phyloP scores from a whole-genome alignment of 2,113 vertebrate species.

The Semnornis frantzii region DNA sequence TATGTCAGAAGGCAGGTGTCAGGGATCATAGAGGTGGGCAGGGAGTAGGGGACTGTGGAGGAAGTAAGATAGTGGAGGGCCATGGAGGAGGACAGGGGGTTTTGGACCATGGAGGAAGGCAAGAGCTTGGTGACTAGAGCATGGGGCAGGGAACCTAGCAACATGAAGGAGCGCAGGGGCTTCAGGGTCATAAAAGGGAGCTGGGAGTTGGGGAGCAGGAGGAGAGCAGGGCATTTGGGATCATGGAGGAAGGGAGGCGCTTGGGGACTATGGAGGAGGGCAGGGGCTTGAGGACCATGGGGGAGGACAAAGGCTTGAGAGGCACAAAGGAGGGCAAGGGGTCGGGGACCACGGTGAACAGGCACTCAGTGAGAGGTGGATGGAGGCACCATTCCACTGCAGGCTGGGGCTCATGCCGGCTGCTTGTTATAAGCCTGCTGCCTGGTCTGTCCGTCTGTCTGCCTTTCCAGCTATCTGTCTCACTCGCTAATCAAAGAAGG shows the following conservation, averaged over 20 bases:
- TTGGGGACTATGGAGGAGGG: neutral
- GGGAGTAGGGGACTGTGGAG: too few relatives aligned
- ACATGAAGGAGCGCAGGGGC: neutral
- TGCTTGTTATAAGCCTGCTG: neutral
- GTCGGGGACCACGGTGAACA: accelerated
- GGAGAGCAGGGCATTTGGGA: neutral
- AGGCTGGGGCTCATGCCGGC: neutral
- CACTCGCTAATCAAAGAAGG: neutral
- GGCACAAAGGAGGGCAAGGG: too few relatives aligned
- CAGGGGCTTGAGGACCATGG: accelerated
- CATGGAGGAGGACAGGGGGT: neutral
- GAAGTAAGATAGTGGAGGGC: too few relatives aligned
- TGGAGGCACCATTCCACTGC: neutral
- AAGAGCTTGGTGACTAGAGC: too few relatives aligned
- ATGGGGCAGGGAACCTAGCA: neutral
- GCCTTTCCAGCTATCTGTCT: slow-evolving; percentile 28
- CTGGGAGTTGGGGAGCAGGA: too few relatives aligned
- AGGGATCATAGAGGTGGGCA: neutral
- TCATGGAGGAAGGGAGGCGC: neutral
- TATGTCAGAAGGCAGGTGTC: neutral
- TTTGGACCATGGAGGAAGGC: accelerated
- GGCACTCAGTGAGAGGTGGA: accelerated
- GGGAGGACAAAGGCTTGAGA: neutral
- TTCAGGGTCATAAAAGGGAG: accelerated
- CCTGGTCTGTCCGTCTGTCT: neutral